Evolutionary conservation across 2,888 invertebrate species (phyloP).

Genomic region (Acheta domesticus): DNA sequence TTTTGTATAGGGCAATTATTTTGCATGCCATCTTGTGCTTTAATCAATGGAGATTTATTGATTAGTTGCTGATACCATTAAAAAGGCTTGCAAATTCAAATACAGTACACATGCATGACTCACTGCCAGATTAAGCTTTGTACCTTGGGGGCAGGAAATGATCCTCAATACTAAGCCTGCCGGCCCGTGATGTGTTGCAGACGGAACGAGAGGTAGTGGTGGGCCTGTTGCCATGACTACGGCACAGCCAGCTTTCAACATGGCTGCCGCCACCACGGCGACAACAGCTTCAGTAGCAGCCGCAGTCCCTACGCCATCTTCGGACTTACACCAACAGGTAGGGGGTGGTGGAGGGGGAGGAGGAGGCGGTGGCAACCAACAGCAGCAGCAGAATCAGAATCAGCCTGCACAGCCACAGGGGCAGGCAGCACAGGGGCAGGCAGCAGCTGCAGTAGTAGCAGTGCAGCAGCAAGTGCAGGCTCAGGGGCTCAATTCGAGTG

Average conservation of each 20-base stretch:
- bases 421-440: neutral
- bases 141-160: neutral
- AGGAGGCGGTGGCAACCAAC: constrained; percentile 22
- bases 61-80: too few species aligned
- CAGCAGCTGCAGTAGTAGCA: constrained; percentile 24
- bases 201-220: constrained; percentile 33
- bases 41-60: too few species aligned
- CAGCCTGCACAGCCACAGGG: neutral
- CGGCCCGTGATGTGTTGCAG: constrained; percentile 28
- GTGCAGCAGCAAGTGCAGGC: constrained; percentile 20
- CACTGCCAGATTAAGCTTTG: neutral
- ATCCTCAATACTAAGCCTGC: neutral
- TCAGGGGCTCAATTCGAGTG: constrained; percentile 30
- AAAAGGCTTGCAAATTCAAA: neutral
- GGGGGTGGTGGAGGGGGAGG: constrained; percentile 29
- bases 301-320: constrained; percentile 28
- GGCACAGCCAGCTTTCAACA: constrained; percentile 38
- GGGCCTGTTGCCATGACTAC: constrained; percentile 37
- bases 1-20: too few species aligned
- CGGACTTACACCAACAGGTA: constrained; percentile 21
- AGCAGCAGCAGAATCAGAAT: neutral
- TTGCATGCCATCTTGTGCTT: too few species aligned
- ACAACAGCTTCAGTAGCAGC: constrained; percentile 28
- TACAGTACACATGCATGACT: neutral
- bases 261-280: constrained; percentile 31